phyloP scores from a whole-genome alignment of 1,140 invertebrate genomes.

The Drosophila athabasca region DNA sequence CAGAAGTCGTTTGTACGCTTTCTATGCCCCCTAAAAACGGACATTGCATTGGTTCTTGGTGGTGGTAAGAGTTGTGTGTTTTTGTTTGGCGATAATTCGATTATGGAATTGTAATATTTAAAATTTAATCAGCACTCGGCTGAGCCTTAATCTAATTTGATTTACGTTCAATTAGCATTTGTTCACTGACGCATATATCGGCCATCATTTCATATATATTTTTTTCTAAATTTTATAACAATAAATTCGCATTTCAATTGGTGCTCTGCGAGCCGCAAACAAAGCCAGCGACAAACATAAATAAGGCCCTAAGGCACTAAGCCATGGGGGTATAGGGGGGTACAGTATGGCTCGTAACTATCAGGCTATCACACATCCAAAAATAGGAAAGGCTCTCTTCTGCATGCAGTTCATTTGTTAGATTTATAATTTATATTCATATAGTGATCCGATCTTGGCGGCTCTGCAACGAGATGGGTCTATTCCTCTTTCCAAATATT shows the following conservation, averaged over 20 bases:
- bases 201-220: conserved; percentile 11
- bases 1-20: conserved; percentile 5
- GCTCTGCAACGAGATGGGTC: too few relatives aligned
- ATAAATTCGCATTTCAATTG: conserved; percentile 1
- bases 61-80: conserved; percentile 6
- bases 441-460: too few relatives aligned
- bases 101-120: neutral
- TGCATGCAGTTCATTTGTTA: too few relatives aligned
- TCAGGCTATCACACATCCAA: too few relatives aligned
- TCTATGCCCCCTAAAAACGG: neutral
- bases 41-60: neutral
- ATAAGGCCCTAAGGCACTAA: conserved; percentile 3
- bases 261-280: too few relatives aligned
- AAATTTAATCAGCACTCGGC: conserved; percentile 4
- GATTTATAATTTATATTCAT: too few relatives aligned
- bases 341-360: too few relatives aligned
- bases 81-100: too few relatives aligned
- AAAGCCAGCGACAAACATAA: conserved; percentile 10
- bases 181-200: conserved; percentile 2
- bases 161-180: conserved; percentile 41
- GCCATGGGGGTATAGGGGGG: neutral
- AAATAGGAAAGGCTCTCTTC: too few relatives aligned
- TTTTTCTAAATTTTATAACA: conserved; percentile 11
- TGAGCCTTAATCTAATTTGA: conserved; percentile 18
- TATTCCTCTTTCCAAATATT: too few relatives aligned